phyloP scores from a whole-genome alignment of 2,797 vertebrate genomes.

The Monodelphis domestica region DNA sequence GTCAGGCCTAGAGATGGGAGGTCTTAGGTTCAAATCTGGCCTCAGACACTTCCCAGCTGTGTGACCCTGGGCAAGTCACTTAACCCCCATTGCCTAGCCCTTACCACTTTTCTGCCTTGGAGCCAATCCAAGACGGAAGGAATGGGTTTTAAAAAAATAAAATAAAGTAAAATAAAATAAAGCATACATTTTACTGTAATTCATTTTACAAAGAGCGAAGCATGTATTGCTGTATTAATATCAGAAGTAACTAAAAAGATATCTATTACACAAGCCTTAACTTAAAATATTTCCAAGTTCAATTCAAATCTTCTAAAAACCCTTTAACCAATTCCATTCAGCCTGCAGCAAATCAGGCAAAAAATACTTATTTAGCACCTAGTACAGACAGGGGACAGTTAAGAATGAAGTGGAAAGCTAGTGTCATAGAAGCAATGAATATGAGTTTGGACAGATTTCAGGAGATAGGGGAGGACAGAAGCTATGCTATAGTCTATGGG shows the following conservation, averaged over 20 bases:
- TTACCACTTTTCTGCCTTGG: no score
- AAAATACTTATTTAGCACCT: neutral
- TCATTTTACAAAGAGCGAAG: neutral
- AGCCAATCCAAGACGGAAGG: no score
- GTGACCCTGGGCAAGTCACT: no score
- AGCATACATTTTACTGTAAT: slow-evolving; percentile 30
- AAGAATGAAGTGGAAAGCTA: neutral
- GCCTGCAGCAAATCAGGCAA: slow-evolving; percentile 21
- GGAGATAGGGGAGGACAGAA: neutral
- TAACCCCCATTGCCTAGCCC: no score
- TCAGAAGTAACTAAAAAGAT: slow-evolving; percentile 12
- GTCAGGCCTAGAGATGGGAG: no score
- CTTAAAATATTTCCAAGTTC: neutral
- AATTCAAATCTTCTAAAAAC: slow-evolving; percentile 34
- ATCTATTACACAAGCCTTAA: neutral
- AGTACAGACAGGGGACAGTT: neutral
- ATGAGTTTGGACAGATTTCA: no score
- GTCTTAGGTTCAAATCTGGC: no score
- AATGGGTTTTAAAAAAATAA: no score
- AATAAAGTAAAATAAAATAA: no score
- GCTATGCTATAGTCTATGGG: neutral
- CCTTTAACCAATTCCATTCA: slow-evolving; percentile 39
- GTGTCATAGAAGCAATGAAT: neutral
- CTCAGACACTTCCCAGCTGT: no score
- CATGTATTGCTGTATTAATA: neutral